Evolutionary conservation across 64 coral and sea anemone genomes (phyloP), one percentile per base, ranked within the genome.

Genomic region (Porites australiensis): DNA sequence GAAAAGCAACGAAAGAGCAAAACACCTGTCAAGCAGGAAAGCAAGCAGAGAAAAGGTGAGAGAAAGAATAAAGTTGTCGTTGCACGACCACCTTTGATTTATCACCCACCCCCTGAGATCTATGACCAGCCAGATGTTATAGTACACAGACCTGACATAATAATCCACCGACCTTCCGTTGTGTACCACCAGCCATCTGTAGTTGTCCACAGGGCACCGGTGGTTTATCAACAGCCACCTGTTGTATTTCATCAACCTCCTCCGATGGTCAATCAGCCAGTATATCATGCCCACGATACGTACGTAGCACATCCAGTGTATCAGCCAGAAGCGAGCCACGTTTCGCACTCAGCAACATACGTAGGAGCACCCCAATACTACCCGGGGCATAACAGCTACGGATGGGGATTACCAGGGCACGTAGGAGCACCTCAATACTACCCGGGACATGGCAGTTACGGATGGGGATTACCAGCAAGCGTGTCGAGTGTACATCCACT

Each of bases 171-270:
- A 50, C 94, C 98, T 11, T 96, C 98, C 11, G 79, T 99, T 67
- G 98, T 99, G 2, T 96, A 94, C 50, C 94, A 99, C 77, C 98
- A 99, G 37, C 71, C 94, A 44, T 96, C 98, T 4, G 94, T 99
- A 1, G 98, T 99, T 9, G 68, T 99, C n/a, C 98, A 99, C 83
- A 75, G 98, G 44, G 94, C 98, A 27, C 94, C 98, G 44, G 87
- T 99, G 53, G 79, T 99, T 44, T 99, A 99, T 66, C 83, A 88
- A 9, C 98, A 99, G 65, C 94, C 94, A 13, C 94, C 98, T 64
- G 87, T 99, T 3, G 82, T 99, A 65, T 99, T 99, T 66, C 98
- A 99, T 57, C 98, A 99, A 81, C 98, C 98, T 15, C 85, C 98
- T 13, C 98, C 98, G 5, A 86, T 99, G 84, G 83, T 78, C 12